Percentiles rank a stretch among this genome's conserved stretches.
phyloP scores from a whole-genome alignment of 2,113 vertebrate genomes.

The Pica pica region DNA sequence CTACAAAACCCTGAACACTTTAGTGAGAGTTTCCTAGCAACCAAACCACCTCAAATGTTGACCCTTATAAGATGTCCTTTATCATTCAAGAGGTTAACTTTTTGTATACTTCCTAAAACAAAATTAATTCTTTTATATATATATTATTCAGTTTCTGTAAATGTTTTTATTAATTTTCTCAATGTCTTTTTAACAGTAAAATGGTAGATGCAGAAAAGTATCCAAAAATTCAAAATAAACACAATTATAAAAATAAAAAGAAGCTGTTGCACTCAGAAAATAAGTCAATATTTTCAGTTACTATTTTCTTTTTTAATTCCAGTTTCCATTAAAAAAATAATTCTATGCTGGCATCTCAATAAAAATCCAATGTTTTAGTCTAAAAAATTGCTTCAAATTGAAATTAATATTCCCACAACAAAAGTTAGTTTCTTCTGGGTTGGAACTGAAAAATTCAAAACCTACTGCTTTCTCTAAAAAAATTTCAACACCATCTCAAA shows the following conservation, averaged over 20 bases:
- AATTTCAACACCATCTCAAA: background rate
- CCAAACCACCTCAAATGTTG: background rate
- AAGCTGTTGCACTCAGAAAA: background rate
- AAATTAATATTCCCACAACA: background rate
- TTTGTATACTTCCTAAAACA: background rate
- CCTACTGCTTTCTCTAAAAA: background rate
- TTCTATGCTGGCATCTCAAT: background rate
- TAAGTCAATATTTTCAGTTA: background rate
- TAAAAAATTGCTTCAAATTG: background rate
- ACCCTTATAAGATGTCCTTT: background rate
- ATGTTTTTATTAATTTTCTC: background rate
- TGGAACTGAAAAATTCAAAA: background rate
- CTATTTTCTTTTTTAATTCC: background rate
- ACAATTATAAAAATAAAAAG: background rate
- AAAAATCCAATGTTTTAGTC: background rate
- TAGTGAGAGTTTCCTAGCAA: conserved; percentile 47
- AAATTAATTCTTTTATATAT: background rate
- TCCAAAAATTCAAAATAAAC: background rate
- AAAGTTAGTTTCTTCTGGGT: background rate
- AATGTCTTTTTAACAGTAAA: background rate
- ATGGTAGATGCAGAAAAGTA: background rate
- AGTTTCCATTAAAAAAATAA: background rate
- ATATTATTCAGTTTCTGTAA: background rate
- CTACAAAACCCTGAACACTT: background rate
- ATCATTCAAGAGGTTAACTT: background rate